Base-by-base conservation (phyloP, 2,888 invertebrate genomes). In the Stramonita haemastoma region DNA sequence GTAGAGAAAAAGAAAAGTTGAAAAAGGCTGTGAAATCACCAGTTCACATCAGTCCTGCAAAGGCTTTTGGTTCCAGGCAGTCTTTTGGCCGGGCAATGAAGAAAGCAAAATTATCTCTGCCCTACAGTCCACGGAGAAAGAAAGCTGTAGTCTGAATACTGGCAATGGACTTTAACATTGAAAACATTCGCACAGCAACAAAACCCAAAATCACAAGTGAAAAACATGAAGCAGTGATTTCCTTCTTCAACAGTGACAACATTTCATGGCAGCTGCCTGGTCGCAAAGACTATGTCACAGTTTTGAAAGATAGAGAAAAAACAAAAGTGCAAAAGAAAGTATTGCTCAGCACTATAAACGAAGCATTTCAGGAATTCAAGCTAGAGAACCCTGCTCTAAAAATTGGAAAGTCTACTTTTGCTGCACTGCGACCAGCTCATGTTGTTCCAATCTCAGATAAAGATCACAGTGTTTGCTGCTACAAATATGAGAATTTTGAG, bases 241-340 rank as follows among this genome's bases (percentile, higher is more conserved):
- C 70, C n/a, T 73, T 73, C 70, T 73, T 73, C 70, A 73, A 73
- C 70, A 73, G 70, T n/a, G 70, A 73, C 70, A 73, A 73, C 70
- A 73, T 73, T 73, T 73, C 70, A 73, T 73, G 70, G 70, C 5
- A 73, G 70, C 70, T 73, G 70, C 70, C 70, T 73, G 70, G 70
- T 73, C 70, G 70, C 70, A 73, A 73, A 73, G 70, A 73, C 70
- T 73, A 73, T 73, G 70, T 73, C 70, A 73, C 70, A 73, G 70
- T 73, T 73, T 73, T 73, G 70, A 73, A n/a, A 73, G 70, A 73
- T 73, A 26, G 70, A 73, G 26, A 60, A 73, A 73, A 73, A 73
- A 73, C 70, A 73, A 73, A n/a, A 73, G 70, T 73, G 70, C 70
- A 73, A 73, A 73, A 73, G 70, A 73, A 73, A 73, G 70, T 73